Base-by-base conservation (phyloP, 2,113 vertebrate genomes). In the Daphoenositta chrysoptera region DNA sequence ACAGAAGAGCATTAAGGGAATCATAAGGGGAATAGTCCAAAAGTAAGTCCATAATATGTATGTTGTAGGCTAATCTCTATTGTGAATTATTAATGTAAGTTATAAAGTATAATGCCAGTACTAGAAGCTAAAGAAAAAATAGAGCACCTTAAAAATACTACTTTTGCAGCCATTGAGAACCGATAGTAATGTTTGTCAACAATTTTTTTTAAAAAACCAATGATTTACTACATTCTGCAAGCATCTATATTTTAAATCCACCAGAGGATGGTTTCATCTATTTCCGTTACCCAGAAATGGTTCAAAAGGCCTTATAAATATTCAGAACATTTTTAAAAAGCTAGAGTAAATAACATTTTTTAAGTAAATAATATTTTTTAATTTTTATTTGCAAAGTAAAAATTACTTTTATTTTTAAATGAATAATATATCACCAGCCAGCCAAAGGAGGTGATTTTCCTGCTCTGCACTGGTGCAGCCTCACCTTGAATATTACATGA, bases 91-190 rank as follows among this genome's bases (percentile, higher is more conserved):
- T 92, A 96, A 84, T 89, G 71, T 89, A 76, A 94, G 27, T 96
- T 97, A 94, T 54, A 87, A 66, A 79, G 30, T 80, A 53, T 91
- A 95, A 94, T 66, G 45, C 65, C 71, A 94, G 77, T 83, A 83
- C 61, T 96, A 96, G 96, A 96, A 90, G 73, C 51, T 93, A 96
- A 91, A 80, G 92, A 78, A 97, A 91, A 94, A 97, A 96, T 66
- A 93, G 44, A 94, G 22, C 37, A 44, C 64, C 88, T 95, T 94
- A 96, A 89, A 95, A 87, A 95, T 96, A 97, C 81, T 89, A 56
- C 75, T 90, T 27, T 84, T 70, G 51, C 79, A 96, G 60, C 68
- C 83, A 94, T 15, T 83, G 66, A 93, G 89, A 54, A 65, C 90
- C 92, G 66, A 70, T 77, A 50, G 48, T 90, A 90, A 86, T 20